Evolutionary conservation across 2,113 vertebrate genomes (phyloP).

Genomic region (Parus major): DNA sequence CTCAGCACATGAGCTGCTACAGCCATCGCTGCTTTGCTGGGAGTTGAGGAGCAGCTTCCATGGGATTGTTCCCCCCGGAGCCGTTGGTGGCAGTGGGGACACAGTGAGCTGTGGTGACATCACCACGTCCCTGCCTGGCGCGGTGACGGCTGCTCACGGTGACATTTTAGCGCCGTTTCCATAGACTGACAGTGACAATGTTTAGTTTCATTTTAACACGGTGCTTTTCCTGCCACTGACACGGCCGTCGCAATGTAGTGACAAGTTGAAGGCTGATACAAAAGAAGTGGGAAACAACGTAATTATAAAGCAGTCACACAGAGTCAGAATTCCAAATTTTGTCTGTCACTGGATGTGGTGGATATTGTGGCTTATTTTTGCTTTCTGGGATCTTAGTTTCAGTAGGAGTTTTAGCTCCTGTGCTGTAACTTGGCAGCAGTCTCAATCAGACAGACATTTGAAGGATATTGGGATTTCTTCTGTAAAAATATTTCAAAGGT

Average conservation of each 20-base stretch:
- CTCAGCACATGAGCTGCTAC: accelerated
- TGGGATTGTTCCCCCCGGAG: background rate
- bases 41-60: accelerated
- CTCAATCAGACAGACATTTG: background rate
- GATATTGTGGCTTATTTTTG: background rate
- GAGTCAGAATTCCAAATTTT: background rate
- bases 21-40: accelerated
- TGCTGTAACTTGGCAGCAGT: background rate
- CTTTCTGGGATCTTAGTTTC: background rate
- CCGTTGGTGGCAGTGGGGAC: accelerated
- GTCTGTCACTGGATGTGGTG: background rate
- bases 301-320: slow-evolving; percentile 3
- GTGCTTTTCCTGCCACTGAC: slow-evolving; percentile 35
- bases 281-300: slow-evolving; percentile 33
- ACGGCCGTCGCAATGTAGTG: background rate
- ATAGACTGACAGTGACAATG: slow-evolving; percentile 59
- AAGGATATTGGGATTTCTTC: background rate
- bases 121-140: background rate
- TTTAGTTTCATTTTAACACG: slow-evolving; percentile 52
- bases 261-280: slow-evolving; percentile 52
- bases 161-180: background rate
- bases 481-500: background rate
- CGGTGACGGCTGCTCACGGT: background rate
- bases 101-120: background rate
- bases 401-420: background rate